phyloP scores from a whole-genome alignment of 2,113 vertebrate genomes.

The Anhinga anhinga region DNA sequence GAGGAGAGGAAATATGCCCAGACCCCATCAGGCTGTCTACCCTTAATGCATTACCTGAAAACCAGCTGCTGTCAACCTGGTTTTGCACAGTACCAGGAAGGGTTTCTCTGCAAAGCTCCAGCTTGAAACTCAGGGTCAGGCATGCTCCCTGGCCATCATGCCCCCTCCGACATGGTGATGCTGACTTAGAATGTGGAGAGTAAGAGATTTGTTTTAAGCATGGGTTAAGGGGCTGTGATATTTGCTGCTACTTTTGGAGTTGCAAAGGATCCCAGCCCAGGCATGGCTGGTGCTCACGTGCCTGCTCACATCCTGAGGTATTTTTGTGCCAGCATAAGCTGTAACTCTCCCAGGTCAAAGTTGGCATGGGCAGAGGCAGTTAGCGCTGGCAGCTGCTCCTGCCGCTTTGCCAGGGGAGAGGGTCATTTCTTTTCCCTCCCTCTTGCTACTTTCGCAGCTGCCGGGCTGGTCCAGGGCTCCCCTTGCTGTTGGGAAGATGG shows the following conservation, averaged over 20 bases:
- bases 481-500: neutral
- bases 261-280: neutral
- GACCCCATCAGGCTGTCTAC: neutral
- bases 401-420: neutral
- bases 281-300: neutral
- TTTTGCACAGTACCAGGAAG: neutral
- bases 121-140: neutral
- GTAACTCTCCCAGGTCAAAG: conserved; percentile 9
- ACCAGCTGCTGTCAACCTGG: neutral
- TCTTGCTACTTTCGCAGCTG: conserved; percentile 18
- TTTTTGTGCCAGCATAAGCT: neutral
- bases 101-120: neutral
- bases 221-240: neutral
- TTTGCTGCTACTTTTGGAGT: neutral
- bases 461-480: neutral
- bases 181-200: neutral
- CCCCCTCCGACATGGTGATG: neutral
- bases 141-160: neutral
- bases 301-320: neutral
- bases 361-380: conserved; percentile 23
- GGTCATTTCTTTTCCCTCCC: neutral
- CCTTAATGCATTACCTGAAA: neutral
- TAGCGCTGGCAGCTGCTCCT: conserved; percentile 25
- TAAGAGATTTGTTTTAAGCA: neutral
- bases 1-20: neutral